Base-by-base conservation (phyloP, 2,888 invertebrate species). In the Petrolisthes cinctipes region DNA sequence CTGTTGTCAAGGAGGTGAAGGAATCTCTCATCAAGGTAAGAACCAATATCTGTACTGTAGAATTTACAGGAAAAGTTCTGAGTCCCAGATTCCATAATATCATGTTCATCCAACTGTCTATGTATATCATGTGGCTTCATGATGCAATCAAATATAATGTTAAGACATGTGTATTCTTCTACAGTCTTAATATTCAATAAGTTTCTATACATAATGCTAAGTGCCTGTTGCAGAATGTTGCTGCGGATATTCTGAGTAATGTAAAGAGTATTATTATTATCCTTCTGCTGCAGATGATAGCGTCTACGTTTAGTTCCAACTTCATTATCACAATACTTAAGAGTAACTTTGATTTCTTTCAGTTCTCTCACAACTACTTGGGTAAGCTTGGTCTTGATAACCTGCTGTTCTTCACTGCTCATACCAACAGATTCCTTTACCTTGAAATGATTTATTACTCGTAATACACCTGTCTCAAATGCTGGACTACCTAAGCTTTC, bases 1-100 rank as follows among this genome's bases (percentile, higher is more conserved):
- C 66, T 75, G 51, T 86, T 86, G 82, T 86, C 82, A 14, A 86
- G 57, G n/a, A 86, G 54, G 56, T 57, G 54, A n/a, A 86, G 73
- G 14, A 82, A 86, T 4, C 51, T 14, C 6, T 76, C 71, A 4
- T 82, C 7, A 5, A 86, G 56, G 53, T 86, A 86, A 17, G 68
- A 66, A 66, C 86, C 86, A 11, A 82, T 20, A 20, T 82, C 78
- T 53, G 78, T 20, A 9, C 6, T 66, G 51, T 37, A 82, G 11
- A 86, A 51, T 56, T 20, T n/a, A 14, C 9, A 1, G 5, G 4
- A 20, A 54, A 9, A 51, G 1, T 51, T 11, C 20, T 5, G 23
- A 68, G 5, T 11, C 23, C 14, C 68, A 53, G n/a, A 86, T 2
- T 17, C 68, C n/a, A 54, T 86, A 4, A 86, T 82, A 11, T 56